Evolutionary conservation across 2,888 invertebrate genomes (phyloP), one percentile per base, ranked within the genome.

Genomic region (Platerodrilus igneus): DNA sequence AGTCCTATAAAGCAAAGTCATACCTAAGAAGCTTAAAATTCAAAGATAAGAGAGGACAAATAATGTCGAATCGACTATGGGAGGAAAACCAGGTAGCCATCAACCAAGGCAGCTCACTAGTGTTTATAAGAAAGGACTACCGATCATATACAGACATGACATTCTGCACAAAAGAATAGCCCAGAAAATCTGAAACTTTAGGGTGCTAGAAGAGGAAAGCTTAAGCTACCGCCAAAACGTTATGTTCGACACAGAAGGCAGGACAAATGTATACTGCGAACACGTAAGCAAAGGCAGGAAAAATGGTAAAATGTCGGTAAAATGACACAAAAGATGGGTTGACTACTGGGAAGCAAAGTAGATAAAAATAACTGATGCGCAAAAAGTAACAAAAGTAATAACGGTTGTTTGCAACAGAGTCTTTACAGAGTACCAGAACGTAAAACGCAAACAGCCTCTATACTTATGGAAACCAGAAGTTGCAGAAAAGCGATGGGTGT

Each of bases 391-490:
- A 22, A 22, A 9, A 8, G n/a, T 8, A 9, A 4, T 4, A 22
- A 22, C n/a, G 4, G 8, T 9, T 4, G 4, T 5, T 11, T 4
- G 3, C 25, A 2, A 11, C 11, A 13, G 11, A 25, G n/a, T n/a
- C n/a, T n/a, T n/a, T n/a, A n/a, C n/a, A n/a, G n/a, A n/a, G n/a
- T n/a, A n/a, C n/a, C n/a, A 25, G 10, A 11, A 14, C 3, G 11
- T 4, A 11, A 25, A 4, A 10, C 11, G 13, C 3, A 3, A 9
- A 4, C 14, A 3, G 16, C 16, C 29, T 2, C 5, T 29, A 4
- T 29, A 16, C 14, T 29, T 15, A 17, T 29, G 29, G 29, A 17
- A n/a, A n/a, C n/a, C n/a, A n/a, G n/a, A n/a, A n/a, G n/a, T n/a
- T n/a, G n/a, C n/a, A n/a, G n/a, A n/a, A n/a, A n/a, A n/a, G n/a